Evolutionary conservation across 1,140 invertebrate genomes (phyloP).

Genomic region (Macrostomum lignano): DNA sequence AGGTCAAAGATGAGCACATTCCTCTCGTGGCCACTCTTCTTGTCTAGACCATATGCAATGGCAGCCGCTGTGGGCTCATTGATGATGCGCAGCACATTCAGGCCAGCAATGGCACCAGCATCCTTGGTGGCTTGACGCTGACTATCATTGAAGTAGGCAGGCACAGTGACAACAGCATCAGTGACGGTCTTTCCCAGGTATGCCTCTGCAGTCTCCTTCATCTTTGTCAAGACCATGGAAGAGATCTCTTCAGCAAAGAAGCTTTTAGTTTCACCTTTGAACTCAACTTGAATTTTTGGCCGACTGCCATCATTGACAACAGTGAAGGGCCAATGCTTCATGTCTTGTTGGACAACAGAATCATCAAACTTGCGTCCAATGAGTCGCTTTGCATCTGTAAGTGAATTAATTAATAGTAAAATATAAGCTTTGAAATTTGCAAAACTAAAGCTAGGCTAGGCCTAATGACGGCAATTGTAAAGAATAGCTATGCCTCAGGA

Average conservation of each 20-base stretch:
- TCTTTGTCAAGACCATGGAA: constrained; percentile 54
- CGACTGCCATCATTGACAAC: constrained; percentile 55
- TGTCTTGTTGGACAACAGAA: constrained; percentile 35
- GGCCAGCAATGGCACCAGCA: constrained; percentile 29
- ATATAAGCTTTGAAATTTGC: too few species aligned
- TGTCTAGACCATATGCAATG: constrained; percentile 31
- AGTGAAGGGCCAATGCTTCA: constrained; percentile 38
- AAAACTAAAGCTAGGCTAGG: too few species aligned
- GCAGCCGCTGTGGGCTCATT: constrained; percentile 32
- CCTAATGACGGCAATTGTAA: too few species aligned
- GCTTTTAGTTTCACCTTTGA: constrained; percentile 65
- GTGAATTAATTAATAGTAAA: constrained; percentile 69
- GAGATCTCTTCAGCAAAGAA: constrained; percentile 71
- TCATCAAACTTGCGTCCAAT: constrained; percentile 51
- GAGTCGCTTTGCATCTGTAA: constrained; percentile 52
- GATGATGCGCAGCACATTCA: constrained; percentile 34
- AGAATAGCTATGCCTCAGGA: too few species aligned
- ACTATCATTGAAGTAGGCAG: constrained; percentile 31
- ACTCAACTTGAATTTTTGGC: constrained; percentile 47
- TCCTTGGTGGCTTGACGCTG: constrained; percentile 32
- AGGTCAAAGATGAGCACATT: too few species aligned
- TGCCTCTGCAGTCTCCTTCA: constrained; percentile 74
- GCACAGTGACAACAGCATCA: constrained; percentile 29
- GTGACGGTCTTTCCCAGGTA: constrained; percentile 43
- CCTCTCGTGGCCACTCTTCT: constrained; percentile 30